Evolutionary conservation across 2,797 vertebrate species (phyloP).

Genomic region (Taeniopygia guttata): DNA sequence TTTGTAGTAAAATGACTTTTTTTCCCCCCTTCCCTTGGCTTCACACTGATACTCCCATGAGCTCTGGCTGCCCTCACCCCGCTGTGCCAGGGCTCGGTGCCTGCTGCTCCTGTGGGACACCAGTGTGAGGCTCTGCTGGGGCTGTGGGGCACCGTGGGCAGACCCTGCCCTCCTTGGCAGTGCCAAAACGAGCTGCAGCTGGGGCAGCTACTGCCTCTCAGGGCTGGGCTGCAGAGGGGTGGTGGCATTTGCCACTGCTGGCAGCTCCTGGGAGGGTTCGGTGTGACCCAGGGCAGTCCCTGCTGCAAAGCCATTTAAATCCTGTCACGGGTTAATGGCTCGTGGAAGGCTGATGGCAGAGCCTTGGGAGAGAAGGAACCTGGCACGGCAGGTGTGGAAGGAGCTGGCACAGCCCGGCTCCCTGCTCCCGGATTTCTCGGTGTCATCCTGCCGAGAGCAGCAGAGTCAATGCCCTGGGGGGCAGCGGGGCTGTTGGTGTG

Average conservation of each 20-base stretch:
- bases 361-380: background rate
- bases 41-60: fast-evolving
- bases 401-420: fast-evolving
- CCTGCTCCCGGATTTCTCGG: fast-evolving
- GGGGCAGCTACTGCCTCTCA: background rate
- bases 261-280: background rate
- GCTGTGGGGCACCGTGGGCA: fast-evolving
- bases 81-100: fast-evolving
- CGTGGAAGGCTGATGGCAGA: background rate
- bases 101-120: background rate
- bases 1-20: background rate
- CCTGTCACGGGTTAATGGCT: background rate
- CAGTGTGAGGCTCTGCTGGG: fast-evolving
- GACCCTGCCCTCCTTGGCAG: background rate
- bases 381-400: background rate
- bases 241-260: background rate
- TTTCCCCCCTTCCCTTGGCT: fast-evolving
- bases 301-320: background rate
- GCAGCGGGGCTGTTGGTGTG: background rate
- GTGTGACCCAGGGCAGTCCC: background rate
- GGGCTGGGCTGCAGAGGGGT: background rate
- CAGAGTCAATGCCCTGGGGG: fast-evolving
- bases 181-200: background rate
- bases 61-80: background rate
- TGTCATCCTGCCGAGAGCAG: fast-evolving